Base-by-base conservation (phyloP, 2,888 invertebrate species). In the Aethes cnicana region DNA sequence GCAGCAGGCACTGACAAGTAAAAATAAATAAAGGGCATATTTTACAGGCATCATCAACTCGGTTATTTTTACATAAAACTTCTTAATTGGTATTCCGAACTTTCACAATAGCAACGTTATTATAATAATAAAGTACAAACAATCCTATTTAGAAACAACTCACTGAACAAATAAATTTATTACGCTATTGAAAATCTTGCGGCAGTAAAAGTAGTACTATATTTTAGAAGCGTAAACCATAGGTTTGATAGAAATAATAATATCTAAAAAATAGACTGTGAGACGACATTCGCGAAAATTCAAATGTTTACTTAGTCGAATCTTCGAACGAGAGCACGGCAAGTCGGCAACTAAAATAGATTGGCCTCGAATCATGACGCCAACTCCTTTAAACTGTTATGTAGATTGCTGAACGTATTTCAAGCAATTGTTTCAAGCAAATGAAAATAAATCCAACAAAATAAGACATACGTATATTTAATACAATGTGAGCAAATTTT, bases 271-370 rank as follows among this genome's bases (percentile, higher is more conserved):
- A 32, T 28, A 21, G 17, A 43, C 3, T 30, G 7, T 16, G n/a
- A 37, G 37, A 30, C 14, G 9, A 17, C 30, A 37, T 43, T 44
- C 30, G 50, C 50, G 36, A 50, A 25, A 44, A 37, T 43, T 28
- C 7, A 30, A 37, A 42, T 30, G 50, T 46, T 39, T 14, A n/a
- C n/a, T n/a, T n/a, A 30, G 44, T 25, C 32, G 16, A 18, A 39
- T 46, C 25, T 46, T 17, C 25, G 32, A 26, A 39, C 20, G 23
- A 39, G 44, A 46, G 52, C 44, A 43, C 28, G 30, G 14, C 7
- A 33, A 52, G 44, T 26, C 28, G 30, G 14, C 7, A 33, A 52
- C 52, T 26, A 52, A 52, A 52, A 52, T 52, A 52, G 46, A 30
- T 7, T 26, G 46, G 46, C 52, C 52, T 52, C 52, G 39, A 39